These are phyloP conservation scores for Neotoxoptera formosana DNA, from an alignment of 1,140 invertebrate genomes.

Conservation along the genomic window DNA sequence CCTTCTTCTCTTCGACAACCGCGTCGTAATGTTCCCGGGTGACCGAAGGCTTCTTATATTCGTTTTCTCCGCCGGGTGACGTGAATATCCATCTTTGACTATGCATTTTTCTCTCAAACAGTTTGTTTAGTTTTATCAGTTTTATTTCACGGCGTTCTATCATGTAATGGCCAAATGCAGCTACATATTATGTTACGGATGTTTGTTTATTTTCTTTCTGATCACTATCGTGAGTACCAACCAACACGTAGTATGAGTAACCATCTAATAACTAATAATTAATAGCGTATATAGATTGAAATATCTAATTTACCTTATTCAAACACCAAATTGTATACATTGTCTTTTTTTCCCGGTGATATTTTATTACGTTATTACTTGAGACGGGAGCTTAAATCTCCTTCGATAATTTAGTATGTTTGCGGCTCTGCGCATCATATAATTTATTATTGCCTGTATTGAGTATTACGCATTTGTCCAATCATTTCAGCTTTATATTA, in stretches of 20 bases:
- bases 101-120: conserved; percentile 26
- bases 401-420: too few species aligned
- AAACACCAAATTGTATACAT: too few species aligned
- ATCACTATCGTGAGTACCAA: neutral
- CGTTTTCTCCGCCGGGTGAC: conserved; percentile 43
- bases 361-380: too few species aligned
- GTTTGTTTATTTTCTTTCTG: neutral
- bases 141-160: neutral
- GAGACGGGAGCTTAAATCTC: too few species aligned
- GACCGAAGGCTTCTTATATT: conserved; percentile 39
- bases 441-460: too few species aligned
- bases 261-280: too few species aligned
- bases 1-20: neutral
- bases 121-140: neutral
- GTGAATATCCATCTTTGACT: conserved; percentile 53
- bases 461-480: too few species aligned
- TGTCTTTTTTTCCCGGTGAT: too few species aligned
- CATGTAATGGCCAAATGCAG: neutral
- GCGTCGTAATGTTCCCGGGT: neutral
- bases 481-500: too few species aligned
- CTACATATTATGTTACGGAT: neutral
- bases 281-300: too few species aligned
- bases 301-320: too few species aligned
- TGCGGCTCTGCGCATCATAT: too few species aligned
- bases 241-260: neutral